Evolutionary conservation across 2,888 invertebrate genomes (phyloP).

Genomic region (Drosophila merina): DNA sequence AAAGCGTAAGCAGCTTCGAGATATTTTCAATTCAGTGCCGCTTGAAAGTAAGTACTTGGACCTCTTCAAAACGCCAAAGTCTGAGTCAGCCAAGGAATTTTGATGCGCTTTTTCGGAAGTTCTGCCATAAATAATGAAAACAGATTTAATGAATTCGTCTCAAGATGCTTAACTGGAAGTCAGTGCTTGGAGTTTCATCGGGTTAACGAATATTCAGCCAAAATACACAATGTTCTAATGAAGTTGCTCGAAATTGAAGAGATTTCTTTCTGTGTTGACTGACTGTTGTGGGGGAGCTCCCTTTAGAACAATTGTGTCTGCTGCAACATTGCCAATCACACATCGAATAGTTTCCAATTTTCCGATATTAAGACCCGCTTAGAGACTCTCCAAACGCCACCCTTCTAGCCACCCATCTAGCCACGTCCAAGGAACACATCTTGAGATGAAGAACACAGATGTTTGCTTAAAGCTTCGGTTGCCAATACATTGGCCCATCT

Average conservation of each 20-base stretch:
- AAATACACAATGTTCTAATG: not conserved
- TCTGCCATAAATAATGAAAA: slow-evolving; percentile 45
- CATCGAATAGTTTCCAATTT: slow-evolving; percentile 39
- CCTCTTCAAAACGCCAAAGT: not conserved
- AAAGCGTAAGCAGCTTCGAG: slow-evolving; percentile 58
- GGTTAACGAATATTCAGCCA: not conserved
- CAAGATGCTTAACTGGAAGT: slow-evolving; percentile 4
- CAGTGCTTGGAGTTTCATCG: not conserved
- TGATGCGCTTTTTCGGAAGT: slow-evolving; percentile 20
- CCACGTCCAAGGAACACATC: slow-evolving; percentile 32
- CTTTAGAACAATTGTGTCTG: slow-evolving; percentile 1
- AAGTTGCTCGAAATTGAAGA: not conserved
- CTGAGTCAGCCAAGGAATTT: slow-evolving; percentile 12
- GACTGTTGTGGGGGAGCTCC: not conserved
- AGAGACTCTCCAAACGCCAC: slow-evolving; percentile 19
- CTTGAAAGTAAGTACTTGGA: slow-evolving; percentile 12
- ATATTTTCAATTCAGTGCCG: slow-evolving; percentile 31
- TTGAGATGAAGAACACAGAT: slow-evolving; percentile 47
- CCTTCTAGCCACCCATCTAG: not conserved
- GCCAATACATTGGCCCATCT: slow-evolving; percentile 50
- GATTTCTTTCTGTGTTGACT: not conserved
- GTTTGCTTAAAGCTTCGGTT: slow-evolving; percentile 58
- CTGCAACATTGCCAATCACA: slow-evolving; percentile 35
- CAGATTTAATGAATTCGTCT: slow-evolving; percentile 35
- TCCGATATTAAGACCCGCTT: slow-evolving; percentile 41